Conservation (phyloP, 2,888 invertebrate genomes). For the Cosmorhoe ocellata region DNA sequence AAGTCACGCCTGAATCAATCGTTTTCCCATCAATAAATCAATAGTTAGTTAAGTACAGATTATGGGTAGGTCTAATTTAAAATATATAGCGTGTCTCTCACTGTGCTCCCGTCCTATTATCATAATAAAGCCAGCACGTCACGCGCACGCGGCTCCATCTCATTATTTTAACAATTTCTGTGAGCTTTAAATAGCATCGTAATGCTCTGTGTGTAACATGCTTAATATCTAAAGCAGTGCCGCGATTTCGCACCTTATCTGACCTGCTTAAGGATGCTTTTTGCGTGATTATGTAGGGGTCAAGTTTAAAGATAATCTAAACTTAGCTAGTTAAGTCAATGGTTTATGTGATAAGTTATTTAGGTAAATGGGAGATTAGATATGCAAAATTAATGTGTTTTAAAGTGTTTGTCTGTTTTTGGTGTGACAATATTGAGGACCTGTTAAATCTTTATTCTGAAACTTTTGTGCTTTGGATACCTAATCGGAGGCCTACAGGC, state of each 20-base stretch:
- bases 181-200: slow-evolving; percentile 61
- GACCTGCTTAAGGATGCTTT: background rate
- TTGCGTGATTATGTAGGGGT: slow-evolving; percentile 4
- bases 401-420: background rate
- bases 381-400: slow-evolving; percentile 10
- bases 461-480: too few species aligned
- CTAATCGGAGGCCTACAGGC: too few species aligned
- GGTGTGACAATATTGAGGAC: too few species aligned
- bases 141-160: slow-evolving; percentile 67
- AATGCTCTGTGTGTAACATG: slow-evolving; percentile 38
- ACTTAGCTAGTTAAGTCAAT: slow-evolving; percentile 20
- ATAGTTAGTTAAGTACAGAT: too few species aligned
- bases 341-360: slow-evolving; percentile 19
- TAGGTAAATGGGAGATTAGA: slow-evolving; percentile 10
- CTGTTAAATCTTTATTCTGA: too few species aligned
- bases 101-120: slow-evolving; percentile 35
- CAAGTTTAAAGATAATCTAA: slow-evolving; percentile 18
- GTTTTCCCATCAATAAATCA: too few species aligned
- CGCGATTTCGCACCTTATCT: slow-evolving; percentile 2
- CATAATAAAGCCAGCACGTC: slow-evolving; percentile 71
- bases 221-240: slow-evolving; percentile 15
- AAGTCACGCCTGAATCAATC: too few species aligned
- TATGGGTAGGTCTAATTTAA: too few species aligned
- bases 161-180: slow-evolving; percentile 73
- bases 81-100: slow-evolving; percentile 18